Base-by-base conservation (phyloP, 1,140 invertebrate species). In the Myzus persicae region DNA sequence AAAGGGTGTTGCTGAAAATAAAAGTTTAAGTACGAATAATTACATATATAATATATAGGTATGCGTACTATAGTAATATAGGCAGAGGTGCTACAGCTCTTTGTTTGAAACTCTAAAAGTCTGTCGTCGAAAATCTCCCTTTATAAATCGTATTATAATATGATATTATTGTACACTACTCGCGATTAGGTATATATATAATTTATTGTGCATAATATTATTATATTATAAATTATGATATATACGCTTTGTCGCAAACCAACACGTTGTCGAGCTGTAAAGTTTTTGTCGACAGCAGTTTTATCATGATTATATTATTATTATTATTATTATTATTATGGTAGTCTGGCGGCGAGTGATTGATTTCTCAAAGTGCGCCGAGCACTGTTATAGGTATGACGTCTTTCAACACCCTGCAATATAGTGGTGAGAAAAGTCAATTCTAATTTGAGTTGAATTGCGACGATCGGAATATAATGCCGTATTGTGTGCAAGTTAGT, bases 21-120 rank as follows among this genome's bases (percentile, higher is more conserved):
- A 67, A 67, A 76, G 59, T 76, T 76, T 76, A n/a, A 76, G 31
- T 76, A n/a, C 59, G 59, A n/a, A 67, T n/a, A n/a, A 67, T 67
- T n/a, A 67, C n/a, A 67, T n/a, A 67, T n/a, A n/a, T 59, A 59
- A n/a, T n/a, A n/a, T n/a, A n/a, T n/a, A n/a, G n/a, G n/a, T 67
- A 67, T 67, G 11, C 5, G 4, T 24, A 51, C 0, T 76, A n/a
- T n/a, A 67, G n/a, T 67, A 18, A 67, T 67, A 67, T n/a, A 18
- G 11, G 59, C 36, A 31, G n/a, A n/a, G n/a, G 20, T 24, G 48
- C n/a, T n/a, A n/a, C 48, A 51, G 20, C 48, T 67, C 59, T 67
- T 67, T n/a, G 59, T 67, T 67, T 3, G 59, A 67, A 67, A 67
- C 59, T 67, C 59, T 67, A 18, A 5, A 67, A 67, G 59, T 67